Conservation (phyloP, 2,113 vertebrate species). For the Cephalopholis sonnerati region DNA sequence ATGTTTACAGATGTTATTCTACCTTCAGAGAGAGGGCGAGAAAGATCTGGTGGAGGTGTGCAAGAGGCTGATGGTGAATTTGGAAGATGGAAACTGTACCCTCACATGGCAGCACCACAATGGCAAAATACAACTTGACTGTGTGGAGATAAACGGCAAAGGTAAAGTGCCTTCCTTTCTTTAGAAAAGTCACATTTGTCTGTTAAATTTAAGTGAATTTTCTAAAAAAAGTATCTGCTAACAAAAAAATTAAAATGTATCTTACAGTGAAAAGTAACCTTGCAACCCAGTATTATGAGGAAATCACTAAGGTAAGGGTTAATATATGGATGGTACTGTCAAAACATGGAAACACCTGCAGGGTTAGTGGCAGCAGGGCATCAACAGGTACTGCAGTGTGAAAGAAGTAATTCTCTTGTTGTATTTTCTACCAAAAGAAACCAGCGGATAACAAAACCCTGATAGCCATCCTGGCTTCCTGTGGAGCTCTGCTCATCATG, state of each 20-base stretch:
- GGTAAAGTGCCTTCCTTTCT: slow-evolving; percentile 28
- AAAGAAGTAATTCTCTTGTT: not conserved
- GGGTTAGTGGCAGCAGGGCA: not conserved
- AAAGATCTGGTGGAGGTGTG: slow-evolving; percentile 59
- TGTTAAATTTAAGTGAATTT: not conserved
- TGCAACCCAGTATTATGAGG: slow-evolving; percentile 51
- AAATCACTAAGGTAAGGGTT: slow-evolving; percentile 64
- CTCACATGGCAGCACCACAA: not conserved
- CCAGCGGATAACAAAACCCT: slow-evolving; percentile 68
- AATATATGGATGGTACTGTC: fast-evolving
- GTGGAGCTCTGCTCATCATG: slow-evolving; percentile 80
- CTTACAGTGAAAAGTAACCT: slow-evolving; percentile 58
- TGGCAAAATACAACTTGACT: not conserved
- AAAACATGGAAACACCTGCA: too few species aligned
- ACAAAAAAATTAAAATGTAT: not conserved
- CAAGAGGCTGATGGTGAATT: slow-evolving; percentile 49
- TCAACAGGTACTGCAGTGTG: too few species aligned
- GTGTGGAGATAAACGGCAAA: slow-evolving; percentile 47
- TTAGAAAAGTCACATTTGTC: not conserved
- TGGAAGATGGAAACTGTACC: slow-evolving; percentile 56
- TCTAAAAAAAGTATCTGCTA: not conserved
- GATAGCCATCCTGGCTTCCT: slow-evolving; percentile 81
- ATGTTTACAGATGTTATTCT: not conserved
- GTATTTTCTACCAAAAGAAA: slow-evolving; percentile 49
- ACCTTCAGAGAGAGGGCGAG: slow-evolving; percentile 23